Evolutionary conservation across 1,140 invertebrate species (phyloP), one percentile per base, ranked within the genome.

Genomic region (Parapsyche elsis): DNA sequence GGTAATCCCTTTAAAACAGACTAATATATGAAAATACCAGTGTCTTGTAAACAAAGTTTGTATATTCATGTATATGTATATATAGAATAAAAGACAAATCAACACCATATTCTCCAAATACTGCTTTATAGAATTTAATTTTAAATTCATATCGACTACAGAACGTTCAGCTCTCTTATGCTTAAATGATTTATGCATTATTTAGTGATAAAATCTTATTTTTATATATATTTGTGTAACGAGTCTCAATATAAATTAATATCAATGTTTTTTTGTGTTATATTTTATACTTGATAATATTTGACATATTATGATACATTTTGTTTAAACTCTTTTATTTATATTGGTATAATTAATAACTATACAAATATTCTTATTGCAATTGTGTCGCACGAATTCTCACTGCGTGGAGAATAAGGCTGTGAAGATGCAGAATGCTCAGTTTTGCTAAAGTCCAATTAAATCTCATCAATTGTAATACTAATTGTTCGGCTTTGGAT

Each of bases 401-500:
- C 21, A 61, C 5, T 61, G 57, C 57, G 19, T 61, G 19, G 57
- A 61, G 16, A 61, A 9, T 19, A 61, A 19, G 57, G 57, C 57
- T 61, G 57, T 61, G 57, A 61, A 61, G 57, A 61, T 9, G 57
- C 16, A 21, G 9, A 61, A 61, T 19, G 57, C 57, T 61, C 57
- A 61, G 57, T 61, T 61, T 61, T 9, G 9, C 57, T 61, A 19
- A 61, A 19, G 1, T 61, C 21, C 57, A 19, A 21, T 19, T 9
- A 61, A 61, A n/a, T 61, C 16, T 61, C n/a, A 61, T 21, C 21
- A 38, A 38, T 38, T 38, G 30, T 7, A 7, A 38, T 38, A 7
- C 16, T 16, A 19, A 53, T 53, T 21, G 9, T 9, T 61, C 57
- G 9, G 57, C 9, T 19, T 16, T 61, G 57, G 16, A 19, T 61